A percentile compares a stretch with the other conserved stretches of the same genome.
These are phyloP conservation scores for Huso huso DNA, from an alignment of 2,797 vertebrate species.

Conservation along the genomic window DNA sequence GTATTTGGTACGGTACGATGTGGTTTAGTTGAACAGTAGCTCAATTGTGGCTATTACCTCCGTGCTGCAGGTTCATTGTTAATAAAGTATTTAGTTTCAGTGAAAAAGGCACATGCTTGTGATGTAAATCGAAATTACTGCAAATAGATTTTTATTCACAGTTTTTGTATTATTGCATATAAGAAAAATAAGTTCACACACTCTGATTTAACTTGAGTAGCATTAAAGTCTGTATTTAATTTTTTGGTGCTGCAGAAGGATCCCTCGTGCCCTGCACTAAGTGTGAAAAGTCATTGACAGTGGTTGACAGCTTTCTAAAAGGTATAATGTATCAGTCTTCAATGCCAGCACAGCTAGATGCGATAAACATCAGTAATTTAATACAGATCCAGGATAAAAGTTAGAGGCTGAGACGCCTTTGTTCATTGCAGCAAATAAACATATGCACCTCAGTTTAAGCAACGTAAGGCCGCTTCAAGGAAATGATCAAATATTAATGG, in stretches of 20 bases:
- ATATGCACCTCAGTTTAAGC: conserved; percentile 68
- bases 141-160: too few species aligned
- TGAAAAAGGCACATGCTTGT: too few species aligned
- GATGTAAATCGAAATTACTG: too few species aligned
- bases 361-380: conserved; percentile 91
- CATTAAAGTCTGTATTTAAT: conserved; percentile 1
- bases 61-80: too few species aligned
- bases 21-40: too few species aligned
- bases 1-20: too few species aligned
- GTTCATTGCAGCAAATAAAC: conserved; percentile 80
- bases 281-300: conserved; percentile 69
- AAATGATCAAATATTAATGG: conserved; percentile 60
- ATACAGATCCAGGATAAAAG: conserved; percentile 70
- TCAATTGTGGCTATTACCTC: too few species aligned
- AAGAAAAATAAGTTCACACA: too few species aligned
- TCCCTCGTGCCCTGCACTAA: conserved; percentile 41
- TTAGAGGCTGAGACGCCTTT: conserved; percentile 75
- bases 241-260: conserved; percentile 21
- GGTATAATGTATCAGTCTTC: conserved; percentile 82
- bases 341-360: conserved; percentile 78
- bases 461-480: conserved; percentile 52
- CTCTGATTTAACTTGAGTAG: too few species aligned
- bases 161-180: too few species aligned
- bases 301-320: conserved; percentile 84
- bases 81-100: too few species aligned